Percentiles rank a stretch among this genome's conserved stretches.
phyloP scores from a whole-genome alignment of 2,113 vertebrate genomes.

The Cepphus grylle region DNA sequence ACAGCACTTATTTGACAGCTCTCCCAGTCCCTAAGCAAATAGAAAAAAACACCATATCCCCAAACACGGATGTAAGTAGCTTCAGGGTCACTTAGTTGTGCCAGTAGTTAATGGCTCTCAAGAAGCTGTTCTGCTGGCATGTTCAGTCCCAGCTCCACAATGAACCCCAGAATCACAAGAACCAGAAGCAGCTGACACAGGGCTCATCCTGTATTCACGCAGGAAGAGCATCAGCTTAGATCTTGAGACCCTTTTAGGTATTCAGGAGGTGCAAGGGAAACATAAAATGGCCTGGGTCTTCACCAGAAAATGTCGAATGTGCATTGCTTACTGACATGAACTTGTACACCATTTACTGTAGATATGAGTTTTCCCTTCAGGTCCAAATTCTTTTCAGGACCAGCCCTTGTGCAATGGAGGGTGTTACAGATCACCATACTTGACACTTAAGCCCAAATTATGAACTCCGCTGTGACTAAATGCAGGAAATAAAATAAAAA shows the following conservation, averaged over 20 bases:
- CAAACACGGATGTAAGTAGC: fast-evolving
- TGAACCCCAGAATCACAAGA: neutral
- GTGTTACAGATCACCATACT: neutral
- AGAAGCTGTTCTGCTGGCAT: neutral
- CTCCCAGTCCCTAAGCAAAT: neutral
- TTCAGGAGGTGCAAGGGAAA: neutral
- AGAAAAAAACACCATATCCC: neutral
- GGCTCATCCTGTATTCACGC: neutral
- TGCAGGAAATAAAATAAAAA: neutral
- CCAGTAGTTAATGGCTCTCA: neutral
- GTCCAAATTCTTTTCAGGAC: neutral
- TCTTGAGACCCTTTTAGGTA: neutral
- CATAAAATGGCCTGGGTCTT: neutral
- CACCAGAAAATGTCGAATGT: neutral
- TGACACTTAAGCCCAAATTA: neutral
- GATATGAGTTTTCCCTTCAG: neutral
- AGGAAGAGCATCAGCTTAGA: neutral
- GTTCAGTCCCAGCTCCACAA: neutral
- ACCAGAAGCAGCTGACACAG: neutral
- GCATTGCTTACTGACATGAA: neutral
- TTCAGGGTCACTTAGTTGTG: neutral
- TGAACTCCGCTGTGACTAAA: neutral
- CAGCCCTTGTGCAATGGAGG: neutral
- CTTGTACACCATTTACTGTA: neutral
- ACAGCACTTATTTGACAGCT: neutral